Conservation (phyloP, 2,888 invertebrate genomes). For the Cylindroiulus punctatus region DNA sequence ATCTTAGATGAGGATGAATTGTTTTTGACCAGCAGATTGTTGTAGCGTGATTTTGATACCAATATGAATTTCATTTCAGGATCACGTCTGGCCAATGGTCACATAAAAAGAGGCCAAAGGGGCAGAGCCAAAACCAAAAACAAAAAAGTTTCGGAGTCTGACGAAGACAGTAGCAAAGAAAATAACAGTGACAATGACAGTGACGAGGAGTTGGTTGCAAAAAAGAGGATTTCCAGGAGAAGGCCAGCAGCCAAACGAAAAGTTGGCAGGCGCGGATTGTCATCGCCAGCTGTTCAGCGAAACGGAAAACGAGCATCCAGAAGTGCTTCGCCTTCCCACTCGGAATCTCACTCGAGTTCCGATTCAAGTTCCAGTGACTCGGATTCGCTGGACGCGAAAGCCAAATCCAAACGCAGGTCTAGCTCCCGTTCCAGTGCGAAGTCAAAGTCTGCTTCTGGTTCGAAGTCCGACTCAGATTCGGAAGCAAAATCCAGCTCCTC, state of each 20-base stretch:
- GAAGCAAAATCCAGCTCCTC: not conserved
- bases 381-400: not conserved
- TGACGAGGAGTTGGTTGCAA: not conserved
- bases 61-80: slow-evolving; percentile 14
- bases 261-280: not conserved
- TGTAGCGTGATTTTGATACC: not conserved
- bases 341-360: slow-evolving; percentile 13
- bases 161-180: slow-evolving; percentile 54
- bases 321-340: slow-evolving; percentile 37
- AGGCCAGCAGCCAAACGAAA: not conserved
- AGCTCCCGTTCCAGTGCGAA: not conserved
- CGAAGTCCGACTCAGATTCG: not conserved
- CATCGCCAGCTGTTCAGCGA: not conserved
- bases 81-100: slow-evolving; percentile 57
- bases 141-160: slow-evolving; percentile 42
- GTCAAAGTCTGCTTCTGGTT: slow-evolving; percentile 7
- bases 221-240: not conserved
- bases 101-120: slow-evolving; percentile 48
- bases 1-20: not conserved
- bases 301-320: slow-evolving; percentile 33
- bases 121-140: slow-evolving; percentile 27
- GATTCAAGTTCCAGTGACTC: slow-evolving; percentile 25
- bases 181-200: slow-evolving; percentile 61
- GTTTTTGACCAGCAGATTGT: too few relatives aligned
- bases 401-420: not conserved